Base-by-base conservation (phyloP, 2,797 vertebrate species). In the Melanotaenia trifasciata region DNA sequence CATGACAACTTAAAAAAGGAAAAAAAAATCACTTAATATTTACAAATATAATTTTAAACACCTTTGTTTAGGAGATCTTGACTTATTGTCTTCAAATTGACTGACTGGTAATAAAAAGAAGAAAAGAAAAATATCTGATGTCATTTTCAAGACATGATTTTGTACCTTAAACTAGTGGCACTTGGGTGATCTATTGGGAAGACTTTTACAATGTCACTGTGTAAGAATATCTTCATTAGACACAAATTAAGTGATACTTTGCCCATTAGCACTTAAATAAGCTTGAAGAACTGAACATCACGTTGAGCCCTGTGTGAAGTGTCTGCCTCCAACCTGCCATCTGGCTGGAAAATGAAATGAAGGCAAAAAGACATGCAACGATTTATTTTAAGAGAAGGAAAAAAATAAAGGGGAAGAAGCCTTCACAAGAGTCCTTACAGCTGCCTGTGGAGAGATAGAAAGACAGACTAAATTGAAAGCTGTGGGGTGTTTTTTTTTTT, bases 301-400 rank as follows among this genome's bases (percentile, higher is more conserved):
- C 20, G 65, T 67, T 28, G 75, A 72, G 67, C 51, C 14, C 61
- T 10, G 26, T 67, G 75, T 85, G 64, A 85, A 84, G 77, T 84
- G 83, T 80, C 78, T 80, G 73, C 76, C 82, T 76, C 74, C 81
- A 82, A 84, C 75, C 84, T 85, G 77, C 89, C 88, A 91, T 90
- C 90, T 91, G 90, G 67, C 32, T 67, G 83, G 61, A 78, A 71
- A 81, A 79, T 65, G 28, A 73, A 76, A 67, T 35, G 64, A 67
- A 56, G 57, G 32, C 45, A 53, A 26, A 61, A 57, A 78, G 20
- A 32, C 32, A 28, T 78, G 68, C 45, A 47, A 72, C 65, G 18
- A 54, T 78, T 87, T 78, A 67, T 86, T 74, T 74, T 64, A 58
- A 24, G 13, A 45, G 47, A 35, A 64, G 58, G 1, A 12, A 22